phyloP scores from a whole-genome alignment of 2,113 vertebrate genomes.

The Propithecus coquereli region DNA sequence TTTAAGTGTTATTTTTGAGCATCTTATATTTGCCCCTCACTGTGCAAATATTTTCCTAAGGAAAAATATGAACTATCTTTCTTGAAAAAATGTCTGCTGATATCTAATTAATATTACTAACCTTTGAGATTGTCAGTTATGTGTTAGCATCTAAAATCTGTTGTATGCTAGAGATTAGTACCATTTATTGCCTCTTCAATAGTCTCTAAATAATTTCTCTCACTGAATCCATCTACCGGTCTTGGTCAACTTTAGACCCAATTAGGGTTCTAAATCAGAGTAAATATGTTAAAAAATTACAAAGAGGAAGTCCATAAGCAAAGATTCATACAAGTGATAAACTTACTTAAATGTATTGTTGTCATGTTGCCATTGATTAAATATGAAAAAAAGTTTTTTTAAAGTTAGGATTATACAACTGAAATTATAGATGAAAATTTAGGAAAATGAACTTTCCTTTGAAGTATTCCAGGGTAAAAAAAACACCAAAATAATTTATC shows the following conservation, averaged over 20 bases:
- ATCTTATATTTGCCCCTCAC: background rate
- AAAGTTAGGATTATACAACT: background rate
- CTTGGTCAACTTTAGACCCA: background rate
- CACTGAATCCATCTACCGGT: background rate
- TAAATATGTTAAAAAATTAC: conserved; percentile 1
- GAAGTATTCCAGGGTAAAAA: background rate
- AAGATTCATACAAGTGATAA: background rate
- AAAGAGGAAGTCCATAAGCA: background rate
- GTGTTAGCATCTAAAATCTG: background rate
- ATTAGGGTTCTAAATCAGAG: background rate
- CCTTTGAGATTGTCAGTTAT: background rate
- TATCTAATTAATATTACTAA: background rate
- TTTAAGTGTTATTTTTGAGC: background rate
- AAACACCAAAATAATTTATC: background rate
- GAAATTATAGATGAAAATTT: background rate
- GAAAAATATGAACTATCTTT: background rate
- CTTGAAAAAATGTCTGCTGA: background rate
- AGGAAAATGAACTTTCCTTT: background rate
- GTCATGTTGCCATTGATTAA: background rate
- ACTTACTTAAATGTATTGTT: background rate
- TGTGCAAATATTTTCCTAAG: background rate
- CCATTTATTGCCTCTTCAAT: background rate
- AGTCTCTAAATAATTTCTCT: background rate
- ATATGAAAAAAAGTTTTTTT: background rate
- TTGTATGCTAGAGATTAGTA: background rate